Conservation (phyloP, 2,113 vertebrate genomes). For the Cochlearius cochlearius region DNA sequence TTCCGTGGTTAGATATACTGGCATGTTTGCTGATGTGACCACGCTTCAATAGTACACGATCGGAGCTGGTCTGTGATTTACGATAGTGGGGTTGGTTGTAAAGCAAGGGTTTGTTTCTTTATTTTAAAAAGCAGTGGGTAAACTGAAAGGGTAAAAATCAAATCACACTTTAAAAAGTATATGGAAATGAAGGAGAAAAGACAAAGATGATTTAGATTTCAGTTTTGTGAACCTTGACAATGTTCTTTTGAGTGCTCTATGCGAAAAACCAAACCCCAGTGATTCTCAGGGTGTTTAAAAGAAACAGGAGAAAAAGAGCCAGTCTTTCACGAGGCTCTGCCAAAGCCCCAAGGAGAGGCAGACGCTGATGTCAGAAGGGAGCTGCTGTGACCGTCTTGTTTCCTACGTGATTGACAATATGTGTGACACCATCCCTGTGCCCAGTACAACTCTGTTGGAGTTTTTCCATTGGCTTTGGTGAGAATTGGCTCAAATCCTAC, state of each 20-base stretch:
- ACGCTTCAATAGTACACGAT: background rate
- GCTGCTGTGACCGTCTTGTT: constrained; percentile 52
- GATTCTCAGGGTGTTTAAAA: constrained; percentile 22
- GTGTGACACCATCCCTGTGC: constrained; percentile 12
- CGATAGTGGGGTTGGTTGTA: background rate
- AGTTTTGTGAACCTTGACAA: background rate
- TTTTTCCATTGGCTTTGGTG: constrained; percentile 53
- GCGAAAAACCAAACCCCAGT: background rate
- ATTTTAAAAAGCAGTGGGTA: background rate
- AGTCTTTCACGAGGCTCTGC: constrained; percentile 18
- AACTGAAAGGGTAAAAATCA: background rate
- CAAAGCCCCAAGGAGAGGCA: constrained; percentile 55
- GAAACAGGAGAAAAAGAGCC: background rate
- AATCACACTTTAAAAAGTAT: background rate
- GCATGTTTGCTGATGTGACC: background rate
- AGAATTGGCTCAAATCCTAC: constrained; percentile 25
- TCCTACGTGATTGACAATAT: constrained; percentile 37
- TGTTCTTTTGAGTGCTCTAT: background rate
- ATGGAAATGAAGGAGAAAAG: background rate
- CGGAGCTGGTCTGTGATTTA: background rate
- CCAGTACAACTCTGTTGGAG: constrained; percentile 27
- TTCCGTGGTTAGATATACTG: constrained; percentile 10
- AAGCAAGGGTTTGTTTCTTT: background rate
- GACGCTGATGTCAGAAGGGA: constrained; percentile 53
- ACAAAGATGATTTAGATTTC: background rate